Base-by-base conservation (phyloP, 2,888 invertebrate genomes). In the Drosophila anomelani region DNA sequence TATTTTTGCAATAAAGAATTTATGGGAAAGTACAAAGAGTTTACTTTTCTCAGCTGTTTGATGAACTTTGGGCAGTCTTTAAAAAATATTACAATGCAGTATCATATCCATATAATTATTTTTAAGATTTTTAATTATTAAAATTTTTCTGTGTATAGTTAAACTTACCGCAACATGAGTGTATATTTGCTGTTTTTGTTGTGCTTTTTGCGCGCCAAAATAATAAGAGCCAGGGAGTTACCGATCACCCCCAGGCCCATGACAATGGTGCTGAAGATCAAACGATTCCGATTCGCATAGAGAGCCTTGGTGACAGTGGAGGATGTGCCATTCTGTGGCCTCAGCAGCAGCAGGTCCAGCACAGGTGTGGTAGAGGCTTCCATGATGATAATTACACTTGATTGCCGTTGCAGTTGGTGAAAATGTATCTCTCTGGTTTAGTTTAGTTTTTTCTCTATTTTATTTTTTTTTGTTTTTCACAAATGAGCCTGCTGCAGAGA, bases 131-230 rank as follows among this genome's bases (percentile, higher is more conserved):
- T n/a, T n/a, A n/a, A n/a, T n/a, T n/a, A n/a, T n/a, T n/a, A n/a
- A n/a, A n/a, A n/a, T 26, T 0, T 62, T 8, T 34, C 8, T 0
- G 5, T 41, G 47, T 15, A 39, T 7, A 23, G 17, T 9, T 43
- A 10, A 49, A 86, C 90, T 91, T 85, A 92, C 92, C 92, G 91
- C 82, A 92, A 81, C 94, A 97, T 95, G 85, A 97, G 93, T 80
- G 96, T 94, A 92, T 97, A 97, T 91, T 97, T 96, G 77, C 95
- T 94, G 91, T 97, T 97, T 85, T 96, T 94, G 44, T 95, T 94
- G 88, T 95, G 94, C 79, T 95, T 94, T 92, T 96, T 95, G 73
- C 94, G 94, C 83, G 95, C 93, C 82, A 97, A 93, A 76, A 96
- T 96, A 59, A 95, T 93, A 58, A 97, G 94, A 8, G 97, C 97